A percentile compares a stretch with the other conserved stretches of the same genome.
Evolutionary conservation across 2,888 invertebrate genomes (phyloP).

Genomic region (Cataglyphis rosenhaueri): DNA sequence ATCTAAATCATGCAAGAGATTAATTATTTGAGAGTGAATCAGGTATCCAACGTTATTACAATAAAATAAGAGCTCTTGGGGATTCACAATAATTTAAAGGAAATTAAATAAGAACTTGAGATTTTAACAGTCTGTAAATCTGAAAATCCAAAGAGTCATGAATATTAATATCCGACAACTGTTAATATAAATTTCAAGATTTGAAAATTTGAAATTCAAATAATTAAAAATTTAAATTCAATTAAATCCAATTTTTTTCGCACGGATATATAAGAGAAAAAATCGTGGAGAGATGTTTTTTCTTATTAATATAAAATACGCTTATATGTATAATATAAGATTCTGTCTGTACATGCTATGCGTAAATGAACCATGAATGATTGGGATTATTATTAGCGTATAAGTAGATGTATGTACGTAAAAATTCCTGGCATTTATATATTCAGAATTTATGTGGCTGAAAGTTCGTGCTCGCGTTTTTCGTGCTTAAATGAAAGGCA

Average conservation of each 20-base stretch:
- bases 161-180: background rate
- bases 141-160: background rate
- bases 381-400: background rate
- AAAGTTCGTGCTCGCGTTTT: constrained; percentile 56
- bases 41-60: background rate
- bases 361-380: constrained; percentile 12
- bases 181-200: background rate
- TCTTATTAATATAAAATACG: background rate
- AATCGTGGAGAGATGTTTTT: background rate
- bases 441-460: constrained; percentile 51
- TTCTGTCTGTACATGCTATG: background rate
- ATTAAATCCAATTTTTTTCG: background rate
- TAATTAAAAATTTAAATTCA: background rate
- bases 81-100: background rate
- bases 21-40: background rate
- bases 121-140: background rate
- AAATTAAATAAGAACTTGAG: background rate
- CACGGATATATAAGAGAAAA: background rate
- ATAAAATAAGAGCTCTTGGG: background rate
- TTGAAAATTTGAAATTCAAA: background rate
- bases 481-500: constrained; percentile 71
- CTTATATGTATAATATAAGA: background rate
- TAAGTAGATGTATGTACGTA: background rate
- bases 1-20: background rate
- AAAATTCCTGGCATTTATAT: constrained; percentile 37